Percentiles rank a stretch among this genome's conserved stretches.
These are phyloP conservation scores for Heliothis peltigera DNA, from an alignment of 2,888 invertebrate genomes.

Conservation along the genomic window DNA sequence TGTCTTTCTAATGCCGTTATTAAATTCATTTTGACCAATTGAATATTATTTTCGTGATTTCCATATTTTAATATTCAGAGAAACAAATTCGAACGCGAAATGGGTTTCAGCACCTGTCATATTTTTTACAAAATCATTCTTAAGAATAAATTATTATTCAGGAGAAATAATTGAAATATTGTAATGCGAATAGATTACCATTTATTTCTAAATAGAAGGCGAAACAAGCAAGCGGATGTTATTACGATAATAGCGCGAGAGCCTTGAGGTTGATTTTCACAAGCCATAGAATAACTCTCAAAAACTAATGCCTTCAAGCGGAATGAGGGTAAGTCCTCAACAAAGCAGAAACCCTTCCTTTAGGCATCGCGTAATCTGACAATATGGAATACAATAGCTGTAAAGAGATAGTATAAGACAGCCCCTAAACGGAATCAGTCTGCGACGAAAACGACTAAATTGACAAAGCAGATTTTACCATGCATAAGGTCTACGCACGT, in stretches of 20 bases:
- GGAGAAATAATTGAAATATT: slow-evolving; percentile 6
- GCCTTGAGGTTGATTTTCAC: neutral
- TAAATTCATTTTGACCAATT: slow-evolving; percentile 35
- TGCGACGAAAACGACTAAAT: slow-evolving; percentile 22
- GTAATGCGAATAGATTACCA: slow-evolving; percentile 10
- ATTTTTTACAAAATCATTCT: slow-evolving; percentile 32
- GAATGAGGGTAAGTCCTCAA: slow-evolving; percentile 29
- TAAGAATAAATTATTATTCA: neutral
- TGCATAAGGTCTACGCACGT: slow-evolving; percentile 25
- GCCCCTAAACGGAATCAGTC: slow-evolving; percentile 34
- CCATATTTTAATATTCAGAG: slow-evolving; percentile 46
- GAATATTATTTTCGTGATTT: slow-evolving; percentile 34
- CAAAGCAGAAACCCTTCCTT: slow-evolving; percentile 39
- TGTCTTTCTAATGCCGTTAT: slow-evolving; percentile 30
- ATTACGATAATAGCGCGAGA: neutral
- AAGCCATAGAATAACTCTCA: slow-evolving; percentile 21
- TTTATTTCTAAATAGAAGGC: slow-evolving; percentile 8
- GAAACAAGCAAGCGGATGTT: neutral
- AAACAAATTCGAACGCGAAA: slow-evolving; percentile 39
- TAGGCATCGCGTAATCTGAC: slow-evolving; percentile 40
- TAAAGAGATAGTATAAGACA: slow-evolving; percentile 42
- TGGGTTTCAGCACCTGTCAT: slow-evolving; percentile 28
- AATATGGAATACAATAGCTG: slow-evolving; percentile 43
- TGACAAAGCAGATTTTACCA: slow-evolving; percentile 37
- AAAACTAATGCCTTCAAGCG: slow-evolving; percentile 20